Percentiles rank a stretch among this genome's conserved stretches.
phyloP scores from a whole-genome alignment of 35 echinoderm and acorn worm genomes.

The Heliocidaris erythrogramma region DNA sequence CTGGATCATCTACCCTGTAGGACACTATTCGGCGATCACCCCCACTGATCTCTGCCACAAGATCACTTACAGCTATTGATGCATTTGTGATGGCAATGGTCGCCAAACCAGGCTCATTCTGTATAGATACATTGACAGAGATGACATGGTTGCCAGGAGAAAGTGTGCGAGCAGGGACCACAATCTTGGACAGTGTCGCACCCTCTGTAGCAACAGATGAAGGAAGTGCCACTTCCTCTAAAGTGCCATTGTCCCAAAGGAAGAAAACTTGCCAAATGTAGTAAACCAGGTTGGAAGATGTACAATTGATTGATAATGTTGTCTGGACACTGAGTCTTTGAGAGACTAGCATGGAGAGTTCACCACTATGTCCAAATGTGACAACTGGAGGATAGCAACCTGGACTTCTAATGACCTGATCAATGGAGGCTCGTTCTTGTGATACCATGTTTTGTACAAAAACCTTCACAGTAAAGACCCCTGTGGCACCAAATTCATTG shows the following conservation, averaged over 20 bases:
- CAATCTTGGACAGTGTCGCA: not conserved
- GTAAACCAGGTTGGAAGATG: not conserved
- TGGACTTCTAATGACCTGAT: not conserved
- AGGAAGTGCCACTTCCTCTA: constrained; percentile 6
- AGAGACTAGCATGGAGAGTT: not conserved
- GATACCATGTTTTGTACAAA: constrained; percentile 25
- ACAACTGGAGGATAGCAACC: not conserved
- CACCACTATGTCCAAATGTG: constrained; percentile 28
- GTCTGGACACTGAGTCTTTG: constrained; percentile 1
- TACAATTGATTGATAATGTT: not conserved
- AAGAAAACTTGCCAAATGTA: not conserved
- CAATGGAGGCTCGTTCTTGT: not conserved
- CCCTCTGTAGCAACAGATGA: not conserved
- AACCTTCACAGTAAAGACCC: not conserved
- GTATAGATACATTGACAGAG: constrained; percentile 8
- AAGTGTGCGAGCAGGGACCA: not conserved
- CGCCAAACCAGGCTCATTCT: constrained; percentile 9
- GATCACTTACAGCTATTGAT: not conserved
- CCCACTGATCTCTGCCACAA: not conserved
- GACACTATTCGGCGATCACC: constrained; percentile 13
- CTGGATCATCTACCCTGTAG: not conserved
- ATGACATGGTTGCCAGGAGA: not conserved
- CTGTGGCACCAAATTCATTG: constrained; percentile 10
- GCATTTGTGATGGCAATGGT: constrained; percentile 16
- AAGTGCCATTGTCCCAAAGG: not conserved